phyloP scores from a whole-genome alignment of 2,888 invertebrate species.

The Clitarchus hookeri region DNA sequence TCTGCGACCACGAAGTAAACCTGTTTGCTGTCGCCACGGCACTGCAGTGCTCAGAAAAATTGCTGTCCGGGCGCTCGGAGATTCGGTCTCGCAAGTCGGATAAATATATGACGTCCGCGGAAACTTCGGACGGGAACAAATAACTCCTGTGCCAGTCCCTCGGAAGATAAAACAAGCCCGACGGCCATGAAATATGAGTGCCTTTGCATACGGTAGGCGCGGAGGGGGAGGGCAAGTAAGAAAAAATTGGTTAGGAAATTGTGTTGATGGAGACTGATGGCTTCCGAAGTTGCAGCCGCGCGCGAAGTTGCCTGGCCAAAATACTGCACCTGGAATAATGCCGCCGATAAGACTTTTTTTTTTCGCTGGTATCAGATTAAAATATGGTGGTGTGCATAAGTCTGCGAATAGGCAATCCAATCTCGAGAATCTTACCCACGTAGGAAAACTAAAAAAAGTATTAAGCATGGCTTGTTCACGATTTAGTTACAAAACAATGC shows the following conservation, averaged over 20 bases:
- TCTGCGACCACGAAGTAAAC: no score
- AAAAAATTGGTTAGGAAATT: background rate
- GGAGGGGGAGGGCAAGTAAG: background rate
- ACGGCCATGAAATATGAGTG: background rate
- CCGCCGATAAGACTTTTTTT: background rate
- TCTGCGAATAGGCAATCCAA: no score
- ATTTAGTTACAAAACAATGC: no score
- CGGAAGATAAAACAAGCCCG: background rate
- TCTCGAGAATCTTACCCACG: no score
- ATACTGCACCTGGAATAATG: background rate
- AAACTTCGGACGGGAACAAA: background rate
- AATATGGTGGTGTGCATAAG: no score
- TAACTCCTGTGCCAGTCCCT: background rate
- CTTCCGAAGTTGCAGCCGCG: background rate
- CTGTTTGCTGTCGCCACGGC: no score
- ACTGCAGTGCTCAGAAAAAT: no score
- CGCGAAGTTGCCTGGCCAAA: background rate
- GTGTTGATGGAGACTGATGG: background rate
- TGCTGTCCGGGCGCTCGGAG: background rate
- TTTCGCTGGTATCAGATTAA: background rate
- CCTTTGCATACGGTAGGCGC: background rate
- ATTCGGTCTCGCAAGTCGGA: background rate
- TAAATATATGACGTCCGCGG: background rate
- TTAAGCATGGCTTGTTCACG: no score
- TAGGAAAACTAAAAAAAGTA: no score